These are phyloP conservation scores for Plectropomus leopardus DNA, from an alignment of 2,113 vertebrate species.

Conservation along the genomic window DNA sequence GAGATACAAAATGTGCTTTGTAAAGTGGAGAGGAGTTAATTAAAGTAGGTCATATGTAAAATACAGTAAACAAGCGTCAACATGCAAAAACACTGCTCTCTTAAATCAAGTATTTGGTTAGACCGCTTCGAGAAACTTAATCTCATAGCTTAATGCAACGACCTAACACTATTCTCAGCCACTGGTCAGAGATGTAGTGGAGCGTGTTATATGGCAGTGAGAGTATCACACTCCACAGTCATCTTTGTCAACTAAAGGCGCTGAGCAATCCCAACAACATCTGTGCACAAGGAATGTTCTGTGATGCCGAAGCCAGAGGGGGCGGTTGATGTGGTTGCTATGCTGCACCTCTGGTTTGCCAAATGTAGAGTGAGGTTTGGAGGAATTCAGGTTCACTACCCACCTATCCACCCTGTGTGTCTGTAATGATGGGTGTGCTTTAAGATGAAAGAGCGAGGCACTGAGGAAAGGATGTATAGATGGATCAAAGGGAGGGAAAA, in stretches of 20 bases:
- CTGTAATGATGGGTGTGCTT: constrained; percentile 51
- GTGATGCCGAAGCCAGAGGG: constrained; percentile 39
- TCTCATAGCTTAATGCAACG: neutral
- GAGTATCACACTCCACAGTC: neutral
- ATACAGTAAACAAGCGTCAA: neutral
- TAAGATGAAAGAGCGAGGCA: constrained; percentile 38
- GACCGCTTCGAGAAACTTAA: neutral
- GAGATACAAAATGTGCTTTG: neutral
- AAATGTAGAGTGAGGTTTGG: constrained; percentile 62
- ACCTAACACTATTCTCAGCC: neutral
- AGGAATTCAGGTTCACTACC: constrained; percentile 57
- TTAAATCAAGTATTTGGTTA: neutral
- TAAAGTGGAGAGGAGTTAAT: neutral
- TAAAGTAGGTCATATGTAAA: neutral
- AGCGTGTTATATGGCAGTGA: neutral
- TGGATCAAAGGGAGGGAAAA: constrained; percentile 2
- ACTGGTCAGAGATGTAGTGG: neutral
- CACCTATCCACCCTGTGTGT: constrained; percentile 32
- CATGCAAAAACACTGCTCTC: neutral
- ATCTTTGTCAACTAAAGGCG: constrained; percentile 7
- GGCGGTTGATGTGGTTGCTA: constrained; percentile 45
- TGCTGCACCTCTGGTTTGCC: constrained; percentile 46
- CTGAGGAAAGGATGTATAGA: constrained; percentile 11
- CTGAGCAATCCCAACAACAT: constrained; percentile 42
- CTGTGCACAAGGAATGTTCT: constrained; percentile 59